A percentile compares a stretch with the other conserved stretches of the same genome.
phyloP scores from a whole-genome alignment of 2,888 invertebrate genomes.

The Melinopterus prodromus region DNA sequence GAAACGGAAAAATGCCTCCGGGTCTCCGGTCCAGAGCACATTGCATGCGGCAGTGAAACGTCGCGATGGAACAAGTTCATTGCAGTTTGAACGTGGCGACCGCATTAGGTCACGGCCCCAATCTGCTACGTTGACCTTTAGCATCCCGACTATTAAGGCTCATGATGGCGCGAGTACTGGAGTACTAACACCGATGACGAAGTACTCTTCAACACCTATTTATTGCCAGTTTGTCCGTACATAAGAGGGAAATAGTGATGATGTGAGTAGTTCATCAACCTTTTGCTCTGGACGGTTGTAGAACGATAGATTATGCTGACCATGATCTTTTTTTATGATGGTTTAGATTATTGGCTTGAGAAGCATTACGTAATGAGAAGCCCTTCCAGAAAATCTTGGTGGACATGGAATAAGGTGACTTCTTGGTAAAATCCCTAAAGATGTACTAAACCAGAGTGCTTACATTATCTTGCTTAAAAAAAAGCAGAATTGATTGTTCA shows the following conservation, averaged over 20 bases:
- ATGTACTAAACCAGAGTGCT: too few relatives aligned
- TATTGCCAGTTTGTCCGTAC: not conserved
- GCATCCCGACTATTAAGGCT: conserved; percentile 14
- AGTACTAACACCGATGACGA: conserved; percentile 4
- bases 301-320: not conserved
- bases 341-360: not conserved
- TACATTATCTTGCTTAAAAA: too few relatives aligned
- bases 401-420: too few relatives aligned
- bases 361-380: not conserved
- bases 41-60: conserved; percentile 5
- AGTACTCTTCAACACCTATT: conserved; percentile 4
- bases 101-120: conserved; percentile 29
- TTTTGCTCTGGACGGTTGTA: not conserved
- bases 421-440: too few relatives aligned
- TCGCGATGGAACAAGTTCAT: conserved; percentile 16
- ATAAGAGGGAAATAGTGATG: not conserved
- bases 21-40: not conserved
- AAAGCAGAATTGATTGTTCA: too few relatives aligned
- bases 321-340: not conserved
- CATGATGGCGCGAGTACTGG: conserved; percentile 11
- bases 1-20: too few relatives aligned
- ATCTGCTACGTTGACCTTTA: conserved; percentile 26
- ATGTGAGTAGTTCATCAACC: not conserved
- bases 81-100: conserved; percentile 23
- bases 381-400: not conserved